Percentiles rank a stretch among this genome's conserved stretches.
phyloP scores from a whole-genome alignment of 2,113 vertebrate species.

The Pteruthius melanotis region DNA sequence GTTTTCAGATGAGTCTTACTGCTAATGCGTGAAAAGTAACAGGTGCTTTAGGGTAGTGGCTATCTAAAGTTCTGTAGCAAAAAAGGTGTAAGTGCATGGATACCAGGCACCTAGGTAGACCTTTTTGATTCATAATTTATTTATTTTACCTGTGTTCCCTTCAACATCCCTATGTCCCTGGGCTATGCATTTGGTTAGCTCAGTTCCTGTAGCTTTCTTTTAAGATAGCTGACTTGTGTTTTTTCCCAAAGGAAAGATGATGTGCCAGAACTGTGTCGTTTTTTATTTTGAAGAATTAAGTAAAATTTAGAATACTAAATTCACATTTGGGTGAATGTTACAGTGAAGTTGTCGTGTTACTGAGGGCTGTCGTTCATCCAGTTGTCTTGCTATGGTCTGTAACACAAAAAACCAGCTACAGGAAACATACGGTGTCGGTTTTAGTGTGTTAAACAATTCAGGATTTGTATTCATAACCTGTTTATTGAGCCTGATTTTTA shows the following conservation, averaged over 20 bases:
- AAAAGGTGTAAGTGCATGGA: background rate
- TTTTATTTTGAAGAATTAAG: background rate
- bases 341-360: background rate
- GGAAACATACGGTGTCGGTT: constrained; percentile 3
- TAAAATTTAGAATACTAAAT: background rate
- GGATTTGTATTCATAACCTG: constrained; percentile 12
- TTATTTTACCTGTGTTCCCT: background rate
- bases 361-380: background rate
- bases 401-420: background rate
- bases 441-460: background rate
- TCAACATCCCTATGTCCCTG: background rate
- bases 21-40: background rate
- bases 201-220: background rate
- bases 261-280: background rate
- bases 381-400: background rate
- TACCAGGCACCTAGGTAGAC: background rate
- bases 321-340: background rate
- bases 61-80: background rate
- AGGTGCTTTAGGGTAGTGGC: background rate
- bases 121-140: background rate
- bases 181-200: background rate
- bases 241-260: background rate
- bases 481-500: background rate
- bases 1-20: background rate
- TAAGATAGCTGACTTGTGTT: background rate